A percentile compares a stretch with the other conserved stretches of the same genome.
Conservation (phyloP, 2,797 vertebrate genomes). For the Acropternis orthonyx region DNA sequence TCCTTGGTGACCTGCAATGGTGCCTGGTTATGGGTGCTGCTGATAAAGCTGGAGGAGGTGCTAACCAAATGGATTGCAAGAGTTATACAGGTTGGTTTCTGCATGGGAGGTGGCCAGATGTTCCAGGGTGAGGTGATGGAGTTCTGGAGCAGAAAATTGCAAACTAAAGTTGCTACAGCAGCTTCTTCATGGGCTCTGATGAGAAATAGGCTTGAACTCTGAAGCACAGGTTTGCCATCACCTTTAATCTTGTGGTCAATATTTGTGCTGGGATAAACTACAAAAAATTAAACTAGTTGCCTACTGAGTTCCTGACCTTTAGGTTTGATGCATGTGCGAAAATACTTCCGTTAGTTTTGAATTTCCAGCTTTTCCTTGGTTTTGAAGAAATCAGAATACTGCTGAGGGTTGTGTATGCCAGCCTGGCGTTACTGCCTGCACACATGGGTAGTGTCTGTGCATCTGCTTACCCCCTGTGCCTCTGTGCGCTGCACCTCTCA, state of each 20-base stretch:
- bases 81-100: not conserved
- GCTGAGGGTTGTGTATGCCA: not conserved
- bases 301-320: not conserved
- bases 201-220: not conserved
- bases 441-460: not conserved
- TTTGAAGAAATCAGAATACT: not conserved
- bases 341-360: not conserved
- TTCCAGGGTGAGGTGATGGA: not conserved
- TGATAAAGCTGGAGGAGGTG: not conserved
- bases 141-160: not conserved
- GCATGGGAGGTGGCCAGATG: not conserved
- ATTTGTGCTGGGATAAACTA: not conserved
- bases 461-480: not conserved
- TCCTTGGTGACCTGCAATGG: not conserved
- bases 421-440: not conserved
- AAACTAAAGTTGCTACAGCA: not conserved
- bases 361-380: not conserved
- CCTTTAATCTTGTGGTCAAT: not conserved
- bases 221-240: not conserved
- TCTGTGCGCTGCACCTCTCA: not conserved
- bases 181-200: not conserved
- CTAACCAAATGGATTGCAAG: fast-evolving
- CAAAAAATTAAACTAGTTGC: not conserved
- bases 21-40: not conserved
- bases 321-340: not conserved